phyloP scores from a whole-genome alignment of 1,140 invertebrate genomes.

The Drosophila repletoides region DNA sequence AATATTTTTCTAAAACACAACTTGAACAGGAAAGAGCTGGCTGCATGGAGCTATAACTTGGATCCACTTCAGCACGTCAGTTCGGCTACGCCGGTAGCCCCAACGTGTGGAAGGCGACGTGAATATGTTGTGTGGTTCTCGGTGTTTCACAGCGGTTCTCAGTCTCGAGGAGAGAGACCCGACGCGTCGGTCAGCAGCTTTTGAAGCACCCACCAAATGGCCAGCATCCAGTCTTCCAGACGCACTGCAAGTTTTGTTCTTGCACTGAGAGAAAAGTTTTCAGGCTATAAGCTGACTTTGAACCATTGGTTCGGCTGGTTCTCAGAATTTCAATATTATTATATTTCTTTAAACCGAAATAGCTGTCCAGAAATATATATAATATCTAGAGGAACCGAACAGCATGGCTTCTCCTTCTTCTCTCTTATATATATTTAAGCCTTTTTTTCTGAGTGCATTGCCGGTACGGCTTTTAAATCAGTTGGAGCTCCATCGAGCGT shows the following conservation, averaged over 20 bases:
- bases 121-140: slow-evolving; percentile 42
- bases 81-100: slow-evolving; percentile 61
- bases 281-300: too few relatives aligned
- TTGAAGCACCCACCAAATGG: slow-evolving; percentile 66
- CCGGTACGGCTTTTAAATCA: slow-evolving; percentile 54
- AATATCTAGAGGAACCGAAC: too few relatives aligned
- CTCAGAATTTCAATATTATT: too few relatives aligned
- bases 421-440: too few relatives aligned
- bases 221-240: slow-evolving; percentile 42
- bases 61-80: slow-evolving; percentile 62
- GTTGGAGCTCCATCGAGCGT: background rate
- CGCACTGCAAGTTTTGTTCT: slow-evolving; percentile 25
- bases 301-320: too few relatives aligned
- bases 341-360: too few relatives aligned
- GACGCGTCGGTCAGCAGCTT: slow-evolving; percentile 54
- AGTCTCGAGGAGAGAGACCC: background rate
- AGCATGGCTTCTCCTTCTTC: too few relatives aligned
- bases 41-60: slow-evolving; percentile 42
- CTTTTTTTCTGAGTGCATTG: too few relatives aligned
- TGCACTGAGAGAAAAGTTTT: too few relatives aligned
- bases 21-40: slow-evolving; percentile 37
- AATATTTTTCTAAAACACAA: slow-evolving; percentile 69
- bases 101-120: slow-evolving; percentile 8
- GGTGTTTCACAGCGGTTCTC: background rate
- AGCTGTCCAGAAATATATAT: too few relatives aligned